These are phyloP conservation scores for Heliconius erato DNA, from an alignment of 2,888 invertebrate species.

Conservation along the genomic window DNA sequence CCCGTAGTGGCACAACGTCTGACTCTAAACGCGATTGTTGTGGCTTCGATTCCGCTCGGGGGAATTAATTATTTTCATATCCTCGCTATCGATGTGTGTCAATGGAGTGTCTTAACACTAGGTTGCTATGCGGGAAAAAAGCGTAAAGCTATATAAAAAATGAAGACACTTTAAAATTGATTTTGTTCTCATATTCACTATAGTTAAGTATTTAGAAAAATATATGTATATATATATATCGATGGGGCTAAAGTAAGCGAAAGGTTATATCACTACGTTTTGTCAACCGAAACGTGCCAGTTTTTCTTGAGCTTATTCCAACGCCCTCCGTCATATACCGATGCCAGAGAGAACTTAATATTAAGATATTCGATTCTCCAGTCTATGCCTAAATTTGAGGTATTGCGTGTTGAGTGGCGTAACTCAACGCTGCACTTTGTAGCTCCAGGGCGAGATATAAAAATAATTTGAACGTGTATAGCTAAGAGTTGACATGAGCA, in stretches of 20 bases:
- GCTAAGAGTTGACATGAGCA: too few relatives aligned
- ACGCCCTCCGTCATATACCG: too few relatives aligned
- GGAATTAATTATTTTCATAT: not conserved
- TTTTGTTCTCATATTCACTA: not conserved
- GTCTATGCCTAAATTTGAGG: not conserved
- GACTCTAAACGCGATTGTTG: not conserved
- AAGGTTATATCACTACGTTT: not conserved
- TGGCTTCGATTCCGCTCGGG: not conserved
- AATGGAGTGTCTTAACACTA: too few relatives aligned
- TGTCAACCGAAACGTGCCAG: not conserved
- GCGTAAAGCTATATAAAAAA: too few relatives aligned
- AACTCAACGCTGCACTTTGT: too few relatives aligned
- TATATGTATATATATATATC: not conserved
- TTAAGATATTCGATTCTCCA: too few relatives aligned
- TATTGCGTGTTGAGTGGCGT: too few relatives aligned
- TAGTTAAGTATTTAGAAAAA: not conserved
- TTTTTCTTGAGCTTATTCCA: not conserved
- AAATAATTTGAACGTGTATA: too few relatives aligned
- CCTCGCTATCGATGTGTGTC: too few relatives aligned
- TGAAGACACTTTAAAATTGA: not conserved
- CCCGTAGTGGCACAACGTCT: not conserved
- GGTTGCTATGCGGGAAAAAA: not conserved
- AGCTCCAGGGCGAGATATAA: too few relatives aligned
- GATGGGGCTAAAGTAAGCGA: not conserved
- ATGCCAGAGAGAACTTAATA: not conserved